A percentile compares a stretch with the other conserved stretches of the same genome.
Evolutionary conservation across 1,140 invertebrate genomes (phyloP).

Genomic region (Eriocheir sinensis): DNA sequence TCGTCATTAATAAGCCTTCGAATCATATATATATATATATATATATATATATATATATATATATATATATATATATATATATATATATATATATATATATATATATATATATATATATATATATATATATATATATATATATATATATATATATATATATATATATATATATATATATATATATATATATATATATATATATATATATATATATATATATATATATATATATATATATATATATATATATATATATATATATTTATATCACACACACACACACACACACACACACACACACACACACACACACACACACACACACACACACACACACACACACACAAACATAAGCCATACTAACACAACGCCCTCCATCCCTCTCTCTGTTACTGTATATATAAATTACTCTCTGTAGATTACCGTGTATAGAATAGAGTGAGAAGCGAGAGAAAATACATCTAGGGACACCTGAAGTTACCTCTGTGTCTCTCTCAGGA

Average conservation of each 20-base stretch:
- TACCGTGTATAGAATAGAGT: too few species aligned
- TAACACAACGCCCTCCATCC: too few species aligned
- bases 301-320: neutral
- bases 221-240: slow-evolving; percentile 37
- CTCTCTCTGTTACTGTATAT: too few species aligned
- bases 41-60: neutral
- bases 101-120: slow-evolving; percentile 31
- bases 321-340: neutral
- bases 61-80: neutral
- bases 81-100: neutral
- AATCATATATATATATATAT: too few species aligned
- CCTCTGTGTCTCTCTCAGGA: too few species aligned
- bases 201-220: slow-evolving; percentile 41
- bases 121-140: neutral
- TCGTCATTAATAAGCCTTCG: too few species aligned
- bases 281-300: neutral
- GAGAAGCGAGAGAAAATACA: too few species aligned
- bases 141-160: slow-evolving; percentile 31
- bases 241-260: slow-evolving; percentile 45
- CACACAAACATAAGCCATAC: too few species aligned
- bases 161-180: slow-evolving; percentile 33
- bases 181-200: slow-evolving; percentile 47
- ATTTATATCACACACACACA: neutral
- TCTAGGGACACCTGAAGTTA: too few species aligned
- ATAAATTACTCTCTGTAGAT: too few species aligned